These are phyloP conservation scores for Rotaria socialis DNA, from an alignment of 2,888 invertebrate species.

Conservation along the genomic window DNA sequence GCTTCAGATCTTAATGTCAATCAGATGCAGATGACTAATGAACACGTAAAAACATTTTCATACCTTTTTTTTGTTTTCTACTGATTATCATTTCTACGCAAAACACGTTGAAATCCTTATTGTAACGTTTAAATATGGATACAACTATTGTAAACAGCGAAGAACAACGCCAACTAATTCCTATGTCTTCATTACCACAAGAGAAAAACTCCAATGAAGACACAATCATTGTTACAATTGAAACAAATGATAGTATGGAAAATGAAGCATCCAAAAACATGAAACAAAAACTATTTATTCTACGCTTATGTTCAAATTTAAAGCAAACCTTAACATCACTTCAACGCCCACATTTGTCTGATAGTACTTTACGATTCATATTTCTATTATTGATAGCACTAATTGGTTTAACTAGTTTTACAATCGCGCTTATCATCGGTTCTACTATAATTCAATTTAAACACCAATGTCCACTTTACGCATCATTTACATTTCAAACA, in stretches of 20 bases:
- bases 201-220: neutral
- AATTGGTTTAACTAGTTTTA: constrained; percentile 31
- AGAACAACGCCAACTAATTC: neutral
- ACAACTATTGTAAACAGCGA: neutral
- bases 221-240: neutral
- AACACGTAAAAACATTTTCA: neutral
- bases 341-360: neutral
- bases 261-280: neutral
- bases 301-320: neutral
- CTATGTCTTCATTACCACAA: neutral
- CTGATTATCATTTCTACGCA: neutral
- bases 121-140: neutral
- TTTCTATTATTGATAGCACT: neutral
- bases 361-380: neutral
- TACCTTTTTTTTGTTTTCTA: neutral
- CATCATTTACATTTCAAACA: constrained; percentile 1
- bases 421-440: neutral
- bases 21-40: neutral
- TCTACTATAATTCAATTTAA: constrained; percentile 22
- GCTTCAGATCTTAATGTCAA: neutral
- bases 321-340: neutral
- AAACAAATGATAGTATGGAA: neutral
- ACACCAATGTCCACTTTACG: constrained; percentile 10
- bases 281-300: neutral
- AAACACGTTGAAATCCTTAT: neutral